These are phyloP conservation scores for Etia nguti DNA, from an alignment of 2,113 vertebrate species.

Conservation along the genomic window DNA sequence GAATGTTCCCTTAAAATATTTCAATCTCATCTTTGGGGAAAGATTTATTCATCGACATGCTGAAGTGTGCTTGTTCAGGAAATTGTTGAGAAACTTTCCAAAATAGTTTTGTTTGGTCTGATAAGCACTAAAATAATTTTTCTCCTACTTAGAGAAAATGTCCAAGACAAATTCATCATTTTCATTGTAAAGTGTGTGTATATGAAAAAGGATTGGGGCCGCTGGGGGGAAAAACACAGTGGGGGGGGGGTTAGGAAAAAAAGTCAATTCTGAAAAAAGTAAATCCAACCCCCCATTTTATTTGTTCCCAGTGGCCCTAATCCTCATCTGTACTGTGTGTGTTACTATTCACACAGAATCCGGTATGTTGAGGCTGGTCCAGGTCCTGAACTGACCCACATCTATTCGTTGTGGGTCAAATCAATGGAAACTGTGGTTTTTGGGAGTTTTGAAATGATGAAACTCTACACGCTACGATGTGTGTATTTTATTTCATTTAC, in stretches of 20 bases:
- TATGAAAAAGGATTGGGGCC: no score
- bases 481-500: background rate
- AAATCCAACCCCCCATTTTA: no score
- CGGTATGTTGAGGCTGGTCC: background rate
- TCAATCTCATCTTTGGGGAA: background rate
- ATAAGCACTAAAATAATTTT: no score
- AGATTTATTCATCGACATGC: background rate
- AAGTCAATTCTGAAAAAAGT: no score
- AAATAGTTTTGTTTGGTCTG: no score
- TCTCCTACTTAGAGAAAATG: no score
- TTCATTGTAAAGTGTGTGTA: no score
- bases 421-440: background rate
- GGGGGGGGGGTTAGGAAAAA: no score
- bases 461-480: background rate
- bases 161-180: no score
- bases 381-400: background rate
- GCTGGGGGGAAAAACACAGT: no score
- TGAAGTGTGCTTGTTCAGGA: background rate
- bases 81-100: background rate
- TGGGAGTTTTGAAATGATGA: background rate
- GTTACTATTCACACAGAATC: background rate
- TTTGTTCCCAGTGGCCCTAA: no score
- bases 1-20: background rate
- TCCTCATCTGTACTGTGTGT: background rate
- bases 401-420: background rate